Percentiles rank a stretch among this genome's conserved stretches.
phyloP scores from a whole-genome alignment of 2,113 vertebrate genomes.

The Fukomys damarensis region DNA sequence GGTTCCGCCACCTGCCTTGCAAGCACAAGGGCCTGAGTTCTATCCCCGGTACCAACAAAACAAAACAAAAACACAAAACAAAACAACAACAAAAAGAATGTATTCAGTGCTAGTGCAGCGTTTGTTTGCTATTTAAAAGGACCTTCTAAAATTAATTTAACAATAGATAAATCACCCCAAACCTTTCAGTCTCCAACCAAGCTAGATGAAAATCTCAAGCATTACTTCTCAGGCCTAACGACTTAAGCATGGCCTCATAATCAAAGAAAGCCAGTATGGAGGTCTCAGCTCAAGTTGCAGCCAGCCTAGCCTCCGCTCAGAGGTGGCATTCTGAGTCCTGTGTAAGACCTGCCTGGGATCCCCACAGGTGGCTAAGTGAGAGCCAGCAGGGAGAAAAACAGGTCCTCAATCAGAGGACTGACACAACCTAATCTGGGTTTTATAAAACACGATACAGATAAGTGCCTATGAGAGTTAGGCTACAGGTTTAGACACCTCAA shows the following conservation, averaged over 20 bases:
- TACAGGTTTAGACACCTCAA: background rate
- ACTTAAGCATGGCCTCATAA: background rate
- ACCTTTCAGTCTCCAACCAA: background rate
- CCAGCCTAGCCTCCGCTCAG: background rate
- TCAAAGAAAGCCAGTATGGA: background rate
- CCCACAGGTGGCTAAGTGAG: background rate
- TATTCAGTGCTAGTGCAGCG: background rate
- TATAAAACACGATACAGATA: background rate
- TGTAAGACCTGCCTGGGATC: background rate
- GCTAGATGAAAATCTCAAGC: background rate
- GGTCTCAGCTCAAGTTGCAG: background rate
- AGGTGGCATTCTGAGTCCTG: background rate
- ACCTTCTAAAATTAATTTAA: background rate
- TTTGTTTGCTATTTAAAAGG: background rate
- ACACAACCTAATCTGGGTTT: background rate
- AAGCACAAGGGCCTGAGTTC: too few relatives aligned
- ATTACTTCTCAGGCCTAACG: background rate
- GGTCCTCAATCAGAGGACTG: background rate
- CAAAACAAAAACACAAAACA: too few relatives aligned
- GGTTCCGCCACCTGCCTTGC: too few relatives aligned
- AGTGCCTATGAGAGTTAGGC: background rate
- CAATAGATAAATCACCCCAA: background rate
- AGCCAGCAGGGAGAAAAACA: background rate
- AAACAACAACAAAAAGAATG: too few relatives aligned
- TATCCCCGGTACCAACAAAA: too few relatives aligned